These are phyloP conservation scores for honey bee (Apis mellifera) DNA, from an alignment of 1,140 invertebrate genomes.

Conservation along the genomic window Amel_HAv3.1 CM009934.2:3994001-3994500, in stretches of 20 bases:
- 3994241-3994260: neutral
- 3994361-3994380: neutral
- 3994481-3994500: neutral
- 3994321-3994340: constrained; percentile 21
- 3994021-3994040: neutral
- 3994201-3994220: neutral
- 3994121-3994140: constrained; percentile 21
- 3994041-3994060: constrained; percentile 38
- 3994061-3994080: neutral
- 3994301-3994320: neutral
- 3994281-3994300: constrained; percentile 55
- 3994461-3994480: neutral
- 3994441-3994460: neutral
- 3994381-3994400: constrained; percentile 1
- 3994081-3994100: neutral
- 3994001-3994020: neutral
- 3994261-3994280: constrained; percentile 35
- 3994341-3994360: neutral
- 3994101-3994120: neutral
- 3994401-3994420: constrained; percentile 26
- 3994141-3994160: constrained; percentile 36
- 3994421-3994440: neutral
- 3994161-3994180: neutral
- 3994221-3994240: neutral
- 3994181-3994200: neutral